phyloP scores from a whole-genome alignment of 2,888 invertebrate species.

The Hypercompe scribonia region DNA sequence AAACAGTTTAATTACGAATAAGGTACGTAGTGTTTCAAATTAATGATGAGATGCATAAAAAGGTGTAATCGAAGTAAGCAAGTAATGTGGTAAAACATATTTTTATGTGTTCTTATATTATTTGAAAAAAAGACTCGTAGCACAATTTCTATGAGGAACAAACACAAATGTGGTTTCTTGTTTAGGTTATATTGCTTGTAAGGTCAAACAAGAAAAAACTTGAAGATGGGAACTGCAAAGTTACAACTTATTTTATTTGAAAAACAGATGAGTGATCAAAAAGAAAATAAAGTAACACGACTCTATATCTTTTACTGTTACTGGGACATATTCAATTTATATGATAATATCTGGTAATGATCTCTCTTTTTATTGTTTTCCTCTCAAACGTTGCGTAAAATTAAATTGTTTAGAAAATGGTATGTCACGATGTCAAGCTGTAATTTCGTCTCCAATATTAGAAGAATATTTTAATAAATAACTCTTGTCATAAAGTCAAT shows the following conservation, averaged over 20 bases:
- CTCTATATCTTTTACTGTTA: conserved; percentile 58
- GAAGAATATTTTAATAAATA: conserved; percentile 9
- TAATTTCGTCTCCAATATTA: conserved; percentile 8
- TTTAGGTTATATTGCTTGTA: neutral
- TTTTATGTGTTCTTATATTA: neutral
- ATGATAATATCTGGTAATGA: conserved; percentile 81
- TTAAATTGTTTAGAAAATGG: conserved; percentile 60
- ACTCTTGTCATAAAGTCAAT: conserved; percentile 3
- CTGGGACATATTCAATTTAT: conserved; percentile 75
- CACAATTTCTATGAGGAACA: neutral
- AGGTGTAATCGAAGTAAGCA: no score
- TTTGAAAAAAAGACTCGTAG: neutral
- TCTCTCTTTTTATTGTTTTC: conserved; percentile 75
- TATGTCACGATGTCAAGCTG: conserved; percentile 22
- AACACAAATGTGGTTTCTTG: neutral
- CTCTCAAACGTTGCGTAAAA: conserved; percentile 75
- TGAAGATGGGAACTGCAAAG: neutral
- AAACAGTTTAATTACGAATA: no score
- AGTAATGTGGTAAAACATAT: neutral
- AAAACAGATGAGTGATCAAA: neutral
- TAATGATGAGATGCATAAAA: no score
- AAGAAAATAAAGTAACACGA: conserved; percentile 4
- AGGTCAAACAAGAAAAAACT: neutral
- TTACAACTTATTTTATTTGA: neutral
- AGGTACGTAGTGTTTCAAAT: no score